These are phyloP conservation scores for Acrobasis consociella DNA, from an alignment of 2,888 invertebrate genomes.

Conservation along the genomic window DNA sequence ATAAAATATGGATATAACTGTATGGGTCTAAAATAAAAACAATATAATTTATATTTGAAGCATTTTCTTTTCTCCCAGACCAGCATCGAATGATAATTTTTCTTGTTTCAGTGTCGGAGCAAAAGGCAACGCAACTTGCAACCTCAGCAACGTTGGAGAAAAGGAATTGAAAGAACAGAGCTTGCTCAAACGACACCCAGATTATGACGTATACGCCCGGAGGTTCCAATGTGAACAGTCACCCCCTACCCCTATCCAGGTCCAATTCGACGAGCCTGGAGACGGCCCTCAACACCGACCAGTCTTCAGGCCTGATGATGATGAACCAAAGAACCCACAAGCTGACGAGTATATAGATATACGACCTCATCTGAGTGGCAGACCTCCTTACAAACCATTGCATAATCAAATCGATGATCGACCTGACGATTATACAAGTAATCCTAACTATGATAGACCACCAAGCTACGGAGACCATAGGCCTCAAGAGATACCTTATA, in stretches of 20 bases:
- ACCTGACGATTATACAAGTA: slow-evolving; percentile 61
- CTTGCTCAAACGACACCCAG: slow-evolving; percentile 59
- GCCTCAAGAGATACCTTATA: slow-evolving; percentile 62
- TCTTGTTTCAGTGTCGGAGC: slow-evolving; percentile 66
- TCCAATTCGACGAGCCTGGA: slow-evolving; percentile 54
- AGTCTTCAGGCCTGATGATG: slow-evolving; percentile 62
- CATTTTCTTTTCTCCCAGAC: too few relatives aligned
- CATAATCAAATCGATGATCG: slow-evolving; percentile 44
- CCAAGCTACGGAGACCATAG: slow-evolving; percentile 65
- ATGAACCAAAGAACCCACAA: slow-evolving; percentile 58
- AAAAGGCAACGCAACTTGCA: slow-evolving; percentile 75
- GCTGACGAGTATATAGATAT: slow-evolving; percentile 55
- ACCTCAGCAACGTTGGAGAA: slow-evolving; percentile 62
- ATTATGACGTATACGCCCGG: slow-evolving; percentile 70
- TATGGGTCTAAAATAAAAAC: too few relatives aligned
- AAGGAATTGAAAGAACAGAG: slow-evolving; percentile 63
- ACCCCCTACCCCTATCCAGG: slow-evolving; percentile 63
- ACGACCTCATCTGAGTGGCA: slow-evolving; percentile 44
- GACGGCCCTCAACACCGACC: slow-evolving; percentile 53
- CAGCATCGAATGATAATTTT: background rate
- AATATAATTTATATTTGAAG: too few relatives aligned
- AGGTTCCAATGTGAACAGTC: slow-evolving; percentile 69
- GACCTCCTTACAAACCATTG: slow-evolving; percentile 34
- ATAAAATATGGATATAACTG: too few relatives aligned
- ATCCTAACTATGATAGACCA: slow-evolving; percentile 55